A percentile compares a stretch with the other conserved stretches of the same genome.
phyloP scores from a whole-genome alignment of 2,797 vertebrate species.

The Coregonus ussuriensis region DNA sequence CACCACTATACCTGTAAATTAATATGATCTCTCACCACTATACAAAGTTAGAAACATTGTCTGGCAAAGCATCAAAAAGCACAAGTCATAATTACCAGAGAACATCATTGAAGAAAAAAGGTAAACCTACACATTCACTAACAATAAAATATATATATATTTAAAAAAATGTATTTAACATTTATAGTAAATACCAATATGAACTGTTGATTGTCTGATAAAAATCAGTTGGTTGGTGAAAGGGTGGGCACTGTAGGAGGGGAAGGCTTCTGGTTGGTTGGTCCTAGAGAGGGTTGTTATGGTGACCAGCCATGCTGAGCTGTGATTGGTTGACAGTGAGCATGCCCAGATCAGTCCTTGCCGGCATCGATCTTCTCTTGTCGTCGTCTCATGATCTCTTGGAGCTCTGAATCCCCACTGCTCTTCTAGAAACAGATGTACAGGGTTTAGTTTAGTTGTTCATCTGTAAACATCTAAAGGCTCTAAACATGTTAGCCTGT shows the following conservation, averaged over 20 bases:
- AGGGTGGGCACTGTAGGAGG: not conserved
- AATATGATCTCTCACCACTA: too few relatives aligned
- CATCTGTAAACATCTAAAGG: too few relatives aligned
- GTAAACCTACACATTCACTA: conserved; percentile 21
- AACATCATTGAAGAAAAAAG: too few relatives aligned
- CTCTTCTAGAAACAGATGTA: conserved; percentile 71
- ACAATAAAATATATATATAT: conserved; percentile 79
- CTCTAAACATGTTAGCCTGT: too few relatives aligned
- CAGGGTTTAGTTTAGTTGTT: not conserved
- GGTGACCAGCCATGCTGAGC: conserved; percentile 14
- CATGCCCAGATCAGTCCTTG: conserved; percentile 58
- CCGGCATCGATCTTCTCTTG: conserved; percentile 77
- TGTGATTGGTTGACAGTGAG: conserved; percentile 29
- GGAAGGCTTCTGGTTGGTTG: not conserved
- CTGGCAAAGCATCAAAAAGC: too few relatives aligned
- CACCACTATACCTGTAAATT: too few relatives aligned
- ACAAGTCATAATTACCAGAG: too few relatives aligned
- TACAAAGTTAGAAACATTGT: too few relatives aligned
- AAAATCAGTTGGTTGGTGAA: conserved; percentile 11
- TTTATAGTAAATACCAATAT: conserved; percentile 31
- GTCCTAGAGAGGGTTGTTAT: not conserved
- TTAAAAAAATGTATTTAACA: conserved; percentile 59
- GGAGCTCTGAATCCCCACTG: conserved; percentile 84
- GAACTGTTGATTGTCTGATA: conserved; percentile 33
- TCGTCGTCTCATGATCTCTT: conserved; percentile 85